Evolutionary conservation across 2,113 vertebrate genomes (phyloP).

Genomic region (Anguilla rostrata): DNA sequence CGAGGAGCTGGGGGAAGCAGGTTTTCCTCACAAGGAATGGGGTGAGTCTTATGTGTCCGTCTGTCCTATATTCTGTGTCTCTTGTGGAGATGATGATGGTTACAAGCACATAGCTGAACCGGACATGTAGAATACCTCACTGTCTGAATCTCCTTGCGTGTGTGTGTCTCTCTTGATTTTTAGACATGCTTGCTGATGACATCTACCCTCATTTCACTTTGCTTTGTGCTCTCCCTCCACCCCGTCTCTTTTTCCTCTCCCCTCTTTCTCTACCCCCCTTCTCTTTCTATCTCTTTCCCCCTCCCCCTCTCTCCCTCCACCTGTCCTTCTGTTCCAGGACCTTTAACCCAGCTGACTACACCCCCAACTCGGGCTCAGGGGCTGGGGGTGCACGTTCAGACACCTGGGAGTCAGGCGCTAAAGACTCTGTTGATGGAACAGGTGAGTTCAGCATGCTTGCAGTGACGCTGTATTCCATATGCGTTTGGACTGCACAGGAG

Average conservation of each 20-base stretch:
- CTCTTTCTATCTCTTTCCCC: background rate
- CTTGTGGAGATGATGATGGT: conserved; percentile 44
- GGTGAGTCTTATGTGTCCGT: conserved; percentile 69
- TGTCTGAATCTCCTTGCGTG: conserved; percentile 38
- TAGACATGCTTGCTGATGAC: background rate
- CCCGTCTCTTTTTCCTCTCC: background rate
- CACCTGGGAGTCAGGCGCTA: conserved; percentile 77
- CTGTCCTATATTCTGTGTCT: too few species aligned
- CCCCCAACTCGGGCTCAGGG: conserved; percentile 71
- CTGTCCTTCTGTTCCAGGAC: conserved; percentile 70
- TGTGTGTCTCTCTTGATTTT: background rate
- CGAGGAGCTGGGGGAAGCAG: conserved; percentile 83
- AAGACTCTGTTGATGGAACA: conserved; percentile 76
- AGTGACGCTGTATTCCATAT: too few species aligned
- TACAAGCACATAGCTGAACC: conserved; percentile 53
- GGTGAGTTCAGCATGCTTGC: conserved; percentile 60
- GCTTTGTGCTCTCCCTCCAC: background rate
- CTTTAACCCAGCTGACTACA: conserved; percentile 92
- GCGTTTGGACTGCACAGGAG: too few species aligned
- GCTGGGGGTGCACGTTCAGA: conserved; percentile 74
- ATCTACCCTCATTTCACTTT: background rate
- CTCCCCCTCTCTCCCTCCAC: background rate
- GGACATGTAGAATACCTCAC: conserved; percentile 30
- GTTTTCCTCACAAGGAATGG: conserved; percentile 91
- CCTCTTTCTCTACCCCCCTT: background rate